Conservation (phyloP, 37 sponge, comb jelly and placozoan species). For the Eunapius fragilis region DNA sequence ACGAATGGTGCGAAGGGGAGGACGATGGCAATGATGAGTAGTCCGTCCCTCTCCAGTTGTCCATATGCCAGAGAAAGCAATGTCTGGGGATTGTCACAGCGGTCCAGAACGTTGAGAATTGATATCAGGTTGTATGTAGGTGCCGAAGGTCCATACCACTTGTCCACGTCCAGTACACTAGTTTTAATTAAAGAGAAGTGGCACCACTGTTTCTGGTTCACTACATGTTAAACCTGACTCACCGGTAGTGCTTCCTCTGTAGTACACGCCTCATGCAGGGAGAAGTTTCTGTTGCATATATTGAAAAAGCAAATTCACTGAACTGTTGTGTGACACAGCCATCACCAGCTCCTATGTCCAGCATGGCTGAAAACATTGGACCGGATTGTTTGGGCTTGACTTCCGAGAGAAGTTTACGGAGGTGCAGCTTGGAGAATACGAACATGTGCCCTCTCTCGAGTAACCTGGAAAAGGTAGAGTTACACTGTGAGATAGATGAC, state of each 20-base stretch:
- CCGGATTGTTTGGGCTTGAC: neutral
- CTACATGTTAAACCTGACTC: neutral
- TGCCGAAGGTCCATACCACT: constrained; percentile 12
- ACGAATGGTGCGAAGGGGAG: constrained; percentile 66
- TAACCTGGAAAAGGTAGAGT: constrained; percentile 20
- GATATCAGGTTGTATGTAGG: constrained; percentile 55
- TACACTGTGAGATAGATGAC: too few relatives aligned
- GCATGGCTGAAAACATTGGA: neutral
- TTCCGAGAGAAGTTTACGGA: constrained; percentile 9
- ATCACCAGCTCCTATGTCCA: constrained; percentile 82
- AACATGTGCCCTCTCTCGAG: constrained; percentile 70
- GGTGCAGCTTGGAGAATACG: constrained; percentile 54
- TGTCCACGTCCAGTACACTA: constrained; percentile 49
- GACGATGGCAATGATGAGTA: constrained; percentile 51
- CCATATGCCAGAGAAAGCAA: constrained; percentile 42
- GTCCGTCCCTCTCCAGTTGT: constrained; percentile 34
- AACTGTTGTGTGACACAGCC: constrained; percentile 63
- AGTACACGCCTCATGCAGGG: constrained; percentile 49
- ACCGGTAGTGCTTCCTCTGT: constrained; percentile 47
- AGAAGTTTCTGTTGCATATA: constrained; percentile 63
- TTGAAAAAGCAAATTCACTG: neutral
- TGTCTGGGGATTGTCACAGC: constrained; percentile 63
- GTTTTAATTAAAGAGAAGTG: neutral
- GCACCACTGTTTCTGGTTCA: neutral
- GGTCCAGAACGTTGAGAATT: constrained; percentile 76